These are phyloP conservation scores for Perognathus longimembris DNA, from an alignment of 2,113 vertebrate genomes.

Conservation along the genomic window DNA sequence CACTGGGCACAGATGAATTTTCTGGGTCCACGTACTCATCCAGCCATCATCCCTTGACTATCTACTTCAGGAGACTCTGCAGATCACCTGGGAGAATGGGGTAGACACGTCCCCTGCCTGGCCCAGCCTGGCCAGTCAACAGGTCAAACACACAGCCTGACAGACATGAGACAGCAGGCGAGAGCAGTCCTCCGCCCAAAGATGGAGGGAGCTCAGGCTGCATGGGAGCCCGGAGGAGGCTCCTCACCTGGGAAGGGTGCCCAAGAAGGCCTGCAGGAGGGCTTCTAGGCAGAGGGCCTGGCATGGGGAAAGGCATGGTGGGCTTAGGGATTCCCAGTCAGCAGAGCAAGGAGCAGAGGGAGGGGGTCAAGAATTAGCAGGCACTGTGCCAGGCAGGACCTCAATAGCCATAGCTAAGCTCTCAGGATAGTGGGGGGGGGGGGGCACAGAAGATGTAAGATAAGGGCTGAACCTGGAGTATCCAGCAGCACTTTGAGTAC, in stretches of 20 bases:
- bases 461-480: not conserved
- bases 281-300: not conserved
- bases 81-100: not conserved
- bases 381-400: not conserved
- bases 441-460: not conserved
- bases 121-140: not conserved
- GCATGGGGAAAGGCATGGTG: not conserved
- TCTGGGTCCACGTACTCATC: not conserved
- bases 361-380: not conserved
- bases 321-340: not conserved
- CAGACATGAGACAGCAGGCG: not conserved
- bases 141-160: not conserved
- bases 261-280: not conserved
- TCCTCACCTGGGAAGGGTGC: not conserved
- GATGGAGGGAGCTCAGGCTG: rapidly evolving
- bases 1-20: rapidly evolving
- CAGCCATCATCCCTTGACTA: not conserved
- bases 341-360: not conserved
- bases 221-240: not conserved
- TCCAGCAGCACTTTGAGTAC: not conserved
- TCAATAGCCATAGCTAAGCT: not conserved
- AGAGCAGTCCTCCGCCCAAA: rapidly evolving
- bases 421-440: not conserved
- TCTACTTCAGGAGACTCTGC: not conserved
- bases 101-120: not conserved